Evolutionary conservation across 2,797 vertebrate species (phyloP).

Genomic region (Manis crassicaudata): DNA sequence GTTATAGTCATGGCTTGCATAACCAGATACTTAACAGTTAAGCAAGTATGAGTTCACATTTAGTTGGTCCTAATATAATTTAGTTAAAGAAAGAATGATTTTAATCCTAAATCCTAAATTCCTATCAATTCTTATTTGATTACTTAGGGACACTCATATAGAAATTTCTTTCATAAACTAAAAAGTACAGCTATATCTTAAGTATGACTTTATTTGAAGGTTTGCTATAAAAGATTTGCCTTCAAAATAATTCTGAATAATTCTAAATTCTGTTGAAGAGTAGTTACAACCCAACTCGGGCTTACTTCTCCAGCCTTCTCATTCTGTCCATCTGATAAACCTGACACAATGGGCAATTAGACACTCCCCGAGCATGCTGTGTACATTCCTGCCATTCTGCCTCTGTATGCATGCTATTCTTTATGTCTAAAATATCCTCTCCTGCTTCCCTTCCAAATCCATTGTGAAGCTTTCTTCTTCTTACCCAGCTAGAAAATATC

Average conservation of each 20-base stretch:
- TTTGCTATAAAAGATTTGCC: background rate
- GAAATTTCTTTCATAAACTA: background rate
- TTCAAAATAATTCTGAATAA: constrained; percentile 11
- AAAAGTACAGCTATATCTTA: background rate
- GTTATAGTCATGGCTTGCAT: background rate
- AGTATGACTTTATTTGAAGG: background rate
- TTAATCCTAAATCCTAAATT: constrained; percentile 21
- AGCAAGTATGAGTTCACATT: background rate
- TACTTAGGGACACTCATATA: background rate
- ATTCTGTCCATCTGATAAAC: background rate
- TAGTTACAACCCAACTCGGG: background rate
- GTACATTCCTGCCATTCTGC: background rate
- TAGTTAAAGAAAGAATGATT: constrained; percentile 1
- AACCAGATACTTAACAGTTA: background rate
- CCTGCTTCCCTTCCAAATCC: background rate
- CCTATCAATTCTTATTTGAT: background rate
- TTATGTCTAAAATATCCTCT: background rate
- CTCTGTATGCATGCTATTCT: background rate
- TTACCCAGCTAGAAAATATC: background rate
- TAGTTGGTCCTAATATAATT: background rate
- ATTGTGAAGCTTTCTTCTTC: background rate
- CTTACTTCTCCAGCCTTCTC: background rate
- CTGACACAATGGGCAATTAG: background rate
- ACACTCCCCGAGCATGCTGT: background rate
- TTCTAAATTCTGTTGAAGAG: background rate